A percentile compares a stretch with the other conserved stretches of the same genome.
These are phyloP conservation scores for Callaeas wilsoni DNA, from an alignment of 2,113 vertebrate genomes.

Conservation along the genomic window DNA sequence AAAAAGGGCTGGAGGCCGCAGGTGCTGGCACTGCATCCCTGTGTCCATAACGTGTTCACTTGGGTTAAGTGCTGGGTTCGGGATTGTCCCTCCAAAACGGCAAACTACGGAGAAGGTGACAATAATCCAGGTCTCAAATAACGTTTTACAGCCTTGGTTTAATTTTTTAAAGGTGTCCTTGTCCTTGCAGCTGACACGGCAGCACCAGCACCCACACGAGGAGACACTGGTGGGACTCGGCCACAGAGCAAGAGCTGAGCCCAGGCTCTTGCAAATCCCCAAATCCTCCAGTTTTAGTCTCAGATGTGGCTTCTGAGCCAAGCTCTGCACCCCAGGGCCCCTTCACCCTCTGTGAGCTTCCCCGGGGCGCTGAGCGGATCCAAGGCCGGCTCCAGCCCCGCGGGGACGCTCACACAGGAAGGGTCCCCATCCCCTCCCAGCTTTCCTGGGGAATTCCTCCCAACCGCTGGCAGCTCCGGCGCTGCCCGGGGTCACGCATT, in stretches of 20 bases:
- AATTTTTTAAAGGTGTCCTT: not conserved
- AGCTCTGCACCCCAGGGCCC: fast-evolving
- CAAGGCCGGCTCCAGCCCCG: not conserved
- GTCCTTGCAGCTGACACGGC: not conserved
- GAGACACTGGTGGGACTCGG: fast-evolving
- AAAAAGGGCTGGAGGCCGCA: fast-evolving
- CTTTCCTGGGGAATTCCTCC: slow-evolving; percentile 35
- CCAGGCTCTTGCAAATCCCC: not conserved
- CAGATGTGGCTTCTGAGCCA: fast-evolving
- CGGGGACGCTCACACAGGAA: not conserved
- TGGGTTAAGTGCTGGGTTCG: fast-evolving
- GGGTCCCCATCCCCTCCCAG: not conserved
- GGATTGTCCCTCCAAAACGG: not conserved
- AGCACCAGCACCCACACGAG: fast-evolving
- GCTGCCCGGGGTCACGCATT: not conserved
- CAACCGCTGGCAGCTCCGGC: not conserved
- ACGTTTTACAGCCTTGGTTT: fast-evolving
- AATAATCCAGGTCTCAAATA: fast-evolving
- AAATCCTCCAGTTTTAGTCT: not conserved
- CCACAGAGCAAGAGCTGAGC: not conserved
- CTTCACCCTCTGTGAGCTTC: not conserved
- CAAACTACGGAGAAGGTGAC: fast-evolving
- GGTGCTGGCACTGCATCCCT: fast-evolving
- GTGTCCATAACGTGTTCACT: fast-evolving
- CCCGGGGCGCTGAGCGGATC: fast-evolving